These are phyloP conservation scores for Megathymus violae DNA, from an alignment of 1,140 invertebrate species.

Conservation along the genomic window DNA sequence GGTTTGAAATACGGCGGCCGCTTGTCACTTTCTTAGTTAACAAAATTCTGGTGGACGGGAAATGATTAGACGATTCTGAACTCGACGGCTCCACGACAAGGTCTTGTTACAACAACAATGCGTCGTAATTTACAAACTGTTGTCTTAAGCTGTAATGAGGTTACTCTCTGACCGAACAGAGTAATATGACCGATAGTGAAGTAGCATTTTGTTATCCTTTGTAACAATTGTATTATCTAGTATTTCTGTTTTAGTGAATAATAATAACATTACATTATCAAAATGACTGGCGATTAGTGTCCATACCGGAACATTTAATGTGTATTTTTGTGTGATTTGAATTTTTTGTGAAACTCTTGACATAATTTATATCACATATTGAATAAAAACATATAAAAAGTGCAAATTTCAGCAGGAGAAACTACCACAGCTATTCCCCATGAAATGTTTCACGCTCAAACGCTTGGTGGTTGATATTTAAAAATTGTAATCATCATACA, in stretches of 20 bases:
- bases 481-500: no score
- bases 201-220: constrained; percentile 3
- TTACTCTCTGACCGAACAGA: constrained; percentile 1
- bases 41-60: constrained; percentile 31
- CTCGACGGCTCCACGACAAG: constrained; percentile 22
- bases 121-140: constrained; percentile 29
- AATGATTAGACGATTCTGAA: constrained; percentile 28
- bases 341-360: no score
- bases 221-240: not conserved
- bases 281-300: constrained; percentile 5
- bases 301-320: not conserved
- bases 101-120: constrained; percentile 16
- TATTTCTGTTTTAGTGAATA: constrained; percentile 13
- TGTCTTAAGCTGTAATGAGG: constrained; percentile 21
- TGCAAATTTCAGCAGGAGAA: no score
- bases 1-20: constrained; percentile 45
- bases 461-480: no score
- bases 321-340: no score
- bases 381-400: no score
- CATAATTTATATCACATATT: no score
- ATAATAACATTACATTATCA: not conserved
- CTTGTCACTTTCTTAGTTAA: constrained; percentile 43
- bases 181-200: not conserved
- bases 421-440: no score
- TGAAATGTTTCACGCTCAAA: no score